Base-by-base conservation (phyloP, 92 coral and sea anemone species). In the Porites divaricata region DNA sequence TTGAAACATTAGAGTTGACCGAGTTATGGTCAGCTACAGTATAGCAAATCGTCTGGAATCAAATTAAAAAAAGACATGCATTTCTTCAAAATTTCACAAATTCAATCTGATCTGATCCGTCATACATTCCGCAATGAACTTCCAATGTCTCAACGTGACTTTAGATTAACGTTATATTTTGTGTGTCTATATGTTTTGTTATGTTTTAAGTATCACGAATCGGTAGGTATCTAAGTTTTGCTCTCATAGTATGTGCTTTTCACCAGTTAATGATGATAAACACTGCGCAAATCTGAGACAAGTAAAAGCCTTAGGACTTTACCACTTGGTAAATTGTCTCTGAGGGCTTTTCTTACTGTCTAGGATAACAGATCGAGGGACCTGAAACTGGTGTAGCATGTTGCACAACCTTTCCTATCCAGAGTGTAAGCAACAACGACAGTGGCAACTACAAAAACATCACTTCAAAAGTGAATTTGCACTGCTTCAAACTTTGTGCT, bases 211-310 rank as follows among this genome's bases (percentile, higher is more conserved):
- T 65, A 11, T 62, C 78, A 8, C 11, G 75, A 41, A 15, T 54
- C 59, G 16, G 59, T 54, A 54, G 59, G 16, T 54, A 15, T 54
- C 16, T 15, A 54, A 54, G 14, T 54, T 54, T 54, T 54, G 16
- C 14, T 54, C 59, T 54, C 59, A 11, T 13, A 68, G 70, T 26
- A 22, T 14, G 85, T 81, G 66, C 75, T 63, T 58, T 85, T 81
- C 83, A 89, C 93, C 89, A 89, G 98, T 94, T 94, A 58, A 77
- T 94, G 98, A 94, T 94, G 98, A 94, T 89, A 85, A 94, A 91
- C 98, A 94, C 98, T 94, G 98, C 94, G 98, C 98, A 92, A 94
- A 94, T 94, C 87, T 94, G 98, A 94, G 92, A 78, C 89, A 48
- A 78, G 22, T 13, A 9, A 61, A 41, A 62, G 62, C 79, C 73